Conservation (phyloP, 2,888 invertebrate genomes). For the Pyrochroa serraticornis region DNA sequence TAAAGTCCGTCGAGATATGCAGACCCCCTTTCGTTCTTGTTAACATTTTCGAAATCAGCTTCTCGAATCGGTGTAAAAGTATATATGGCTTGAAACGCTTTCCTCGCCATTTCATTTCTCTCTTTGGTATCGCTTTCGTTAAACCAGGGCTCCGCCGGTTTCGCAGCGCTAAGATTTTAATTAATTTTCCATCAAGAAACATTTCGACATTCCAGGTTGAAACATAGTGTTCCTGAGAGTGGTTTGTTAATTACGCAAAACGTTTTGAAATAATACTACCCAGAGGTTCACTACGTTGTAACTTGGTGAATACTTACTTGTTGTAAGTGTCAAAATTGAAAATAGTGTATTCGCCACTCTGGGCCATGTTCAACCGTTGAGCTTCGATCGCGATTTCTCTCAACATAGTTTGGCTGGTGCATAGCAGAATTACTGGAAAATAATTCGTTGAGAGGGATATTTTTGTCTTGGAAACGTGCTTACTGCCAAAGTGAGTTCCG, state of each 20-base stretch:
- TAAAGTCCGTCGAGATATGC: constrained; percentile 75
- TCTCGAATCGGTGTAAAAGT: constrained; percentile 83
- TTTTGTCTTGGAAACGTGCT: constrained; percentile 53
- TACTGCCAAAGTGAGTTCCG: constrained; percentile 74
- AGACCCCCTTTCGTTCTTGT: constrained; percentile 50
- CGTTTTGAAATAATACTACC: neutral
- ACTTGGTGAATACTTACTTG: constrained; percentile 73
- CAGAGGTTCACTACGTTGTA: neutral
- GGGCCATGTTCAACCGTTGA: constrained; percentile 92
- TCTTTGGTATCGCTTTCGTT: constrained; percentile 78
- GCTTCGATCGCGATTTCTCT: constrained; percentile 93
- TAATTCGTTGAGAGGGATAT: constrained; percentile 4
- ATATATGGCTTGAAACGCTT: constrained; percentile 85
- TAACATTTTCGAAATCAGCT: constrained; percentile 74
- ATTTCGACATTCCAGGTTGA: neutral
- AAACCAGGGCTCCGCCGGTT: constrained; percentile 82
- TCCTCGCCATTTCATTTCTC: constrained; percentile 81
- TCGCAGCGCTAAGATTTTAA: constrained; percentile 42
- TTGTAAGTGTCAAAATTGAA: constrained; percentile 97
- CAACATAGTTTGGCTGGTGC: constrained; percentile 87
- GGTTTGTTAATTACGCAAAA: no score
- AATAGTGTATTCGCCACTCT: constrained; percentile 96
- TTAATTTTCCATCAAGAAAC: neutral
- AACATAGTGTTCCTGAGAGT: no score
- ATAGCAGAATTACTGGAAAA: constrained; percentile 92